A percentile compares a stretch with the other conserved stretches of the same genome.
These are phyloP conservation scores for Hirundo rustica DNA, from an alignment of 2,797 vertebrate genomes.

Conservation along the genomic window DNA sequence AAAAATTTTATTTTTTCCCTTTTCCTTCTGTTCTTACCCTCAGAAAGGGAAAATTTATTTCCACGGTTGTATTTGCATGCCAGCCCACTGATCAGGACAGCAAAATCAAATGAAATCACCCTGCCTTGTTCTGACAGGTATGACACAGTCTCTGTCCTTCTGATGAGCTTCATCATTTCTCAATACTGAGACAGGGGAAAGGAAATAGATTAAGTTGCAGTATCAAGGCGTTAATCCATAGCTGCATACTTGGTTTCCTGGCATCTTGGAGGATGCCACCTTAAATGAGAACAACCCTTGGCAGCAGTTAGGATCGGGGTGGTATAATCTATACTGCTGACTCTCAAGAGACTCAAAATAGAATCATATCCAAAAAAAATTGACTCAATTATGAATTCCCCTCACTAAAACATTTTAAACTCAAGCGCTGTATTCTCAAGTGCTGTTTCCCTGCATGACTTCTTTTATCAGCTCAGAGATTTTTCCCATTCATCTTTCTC, in stretches of 20 bases:
- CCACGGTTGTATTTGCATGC: neutral
- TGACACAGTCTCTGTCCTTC: neutral
- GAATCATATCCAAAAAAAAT: neutral
- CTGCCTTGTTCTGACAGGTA: neutral
- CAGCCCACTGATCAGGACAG: neutral
- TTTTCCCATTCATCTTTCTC: neutral
- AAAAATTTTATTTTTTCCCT: neutral
- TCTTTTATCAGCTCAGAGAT: neutral
- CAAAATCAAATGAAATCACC: neutral
- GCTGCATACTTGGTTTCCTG: neutral
- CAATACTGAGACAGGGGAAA: neutral
- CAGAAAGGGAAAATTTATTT: neutral
- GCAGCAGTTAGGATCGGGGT: neutral
- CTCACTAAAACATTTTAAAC: neutral
- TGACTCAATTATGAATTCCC: neutral
- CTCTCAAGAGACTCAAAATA: neutral
- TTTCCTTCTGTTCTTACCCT: neutral
- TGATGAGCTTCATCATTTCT: neutral
- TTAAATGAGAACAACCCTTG: neutral
- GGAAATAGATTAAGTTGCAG: neutral
- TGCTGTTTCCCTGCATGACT: neutral
- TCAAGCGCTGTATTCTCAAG: neutral
- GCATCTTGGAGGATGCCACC: neutral
- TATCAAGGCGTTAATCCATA: neutral
- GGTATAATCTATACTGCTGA: neutral